Evolutionary conservation across 1,140 invertebrate species (phyloP).

Genomic region (Orchestia grillus): DNA sequence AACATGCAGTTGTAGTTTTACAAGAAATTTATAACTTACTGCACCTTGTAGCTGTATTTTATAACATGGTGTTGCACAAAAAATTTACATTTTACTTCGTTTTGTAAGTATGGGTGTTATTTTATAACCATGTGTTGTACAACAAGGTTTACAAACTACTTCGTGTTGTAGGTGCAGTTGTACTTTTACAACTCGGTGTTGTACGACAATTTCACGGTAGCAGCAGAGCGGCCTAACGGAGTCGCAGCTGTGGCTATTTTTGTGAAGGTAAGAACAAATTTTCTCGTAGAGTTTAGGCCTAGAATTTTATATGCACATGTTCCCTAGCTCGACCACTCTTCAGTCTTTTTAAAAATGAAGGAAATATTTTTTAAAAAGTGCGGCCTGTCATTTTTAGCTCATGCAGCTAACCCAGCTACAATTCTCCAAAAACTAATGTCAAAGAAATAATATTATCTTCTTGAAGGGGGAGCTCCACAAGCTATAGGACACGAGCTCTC

Average conservation of each 20-base stretch:
- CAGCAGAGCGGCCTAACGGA: conserved; percentile 58
- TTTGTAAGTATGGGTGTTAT: conserved; percentile 56
- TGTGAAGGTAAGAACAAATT: conserved; percentile 53
- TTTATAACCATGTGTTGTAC: conserved; percentile 58
- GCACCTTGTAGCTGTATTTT: conserved; percentile 53
- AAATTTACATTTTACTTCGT: not conserved
- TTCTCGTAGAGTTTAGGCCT: not conserved
- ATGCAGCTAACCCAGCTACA: too few relatives aligned
- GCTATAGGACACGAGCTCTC: not conserved
- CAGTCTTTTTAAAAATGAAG: not conserved
- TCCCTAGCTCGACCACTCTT: not conserved
- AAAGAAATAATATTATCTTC: too few relatives aligned
- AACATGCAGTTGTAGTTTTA: not conserved
- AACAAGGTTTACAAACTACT: not conserved
- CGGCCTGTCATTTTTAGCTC: too few relatives aligned
- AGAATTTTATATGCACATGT: not conserved
- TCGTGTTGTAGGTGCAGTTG: conserved; percentile 53
- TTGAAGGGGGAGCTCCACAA: not conserved
- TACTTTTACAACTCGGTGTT: conserved; percentile 58
- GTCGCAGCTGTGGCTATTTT: conserved; percentile 51
- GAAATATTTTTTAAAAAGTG: not conserved
- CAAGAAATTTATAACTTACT: conserved; percentile 47
- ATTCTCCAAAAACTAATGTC: too few relatives aligned
- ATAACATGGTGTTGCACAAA: conserved; percentile 56
- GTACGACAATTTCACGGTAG: conserved; percentile 55